Evolutionary conservation across 1,140 invertebrate genomes (phyloP).

Genomic region (Ephestia elutella): DNA sequence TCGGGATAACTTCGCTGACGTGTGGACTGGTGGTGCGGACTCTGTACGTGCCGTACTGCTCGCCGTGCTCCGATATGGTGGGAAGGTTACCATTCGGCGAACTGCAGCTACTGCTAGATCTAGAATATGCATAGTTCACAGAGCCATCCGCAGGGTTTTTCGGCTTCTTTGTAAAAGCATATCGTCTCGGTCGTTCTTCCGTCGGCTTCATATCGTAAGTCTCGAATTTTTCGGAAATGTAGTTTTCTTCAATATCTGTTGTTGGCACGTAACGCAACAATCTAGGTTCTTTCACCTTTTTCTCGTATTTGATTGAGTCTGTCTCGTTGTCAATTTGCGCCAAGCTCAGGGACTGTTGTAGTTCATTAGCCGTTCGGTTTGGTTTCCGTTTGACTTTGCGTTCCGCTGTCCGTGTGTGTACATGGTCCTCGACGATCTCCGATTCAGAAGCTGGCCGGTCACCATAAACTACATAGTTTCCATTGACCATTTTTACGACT

Average conservation of each 20-base stretch:
- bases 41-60: slow-evolving; percentile 53
- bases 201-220: slow-evolving; percentile 55
- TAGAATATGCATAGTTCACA: slow-evolving; percentile 59
- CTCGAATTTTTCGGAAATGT: slow-evolving; percentile 57
- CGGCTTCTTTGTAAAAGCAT: slow-evolving; percentile 61
- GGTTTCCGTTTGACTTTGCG: slow-evolving; percentile 48
- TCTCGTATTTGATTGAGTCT: slow-evolving; percentile 63
- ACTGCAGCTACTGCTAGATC: slow-evolving; percentile 61
- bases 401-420: slow-evolving; percentile 54
- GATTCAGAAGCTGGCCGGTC: slow-evolving; percentile 60
- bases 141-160: slow-evolving; percentile 64
- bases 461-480: slow-evolving; percentile 63
- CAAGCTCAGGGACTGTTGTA: slow-evolving; percentile 42
- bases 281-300: slow-evolving; percentile 58
- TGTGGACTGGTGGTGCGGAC: slow-evolving; percentile 34
- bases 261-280: slow-evolving; percentile 61
- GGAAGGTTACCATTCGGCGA: slow-evolving; percentile 58
- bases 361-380: slow-evolving; percentile 48
- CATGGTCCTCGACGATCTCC: slow-evolving; percentile 60
- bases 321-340: slow-evolving; percentile 64
- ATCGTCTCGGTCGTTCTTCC: slow-evolving; percentile 46
- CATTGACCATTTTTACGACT: slow-evolving; percentile 57
- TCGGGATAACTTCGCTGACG: slow-evolving; percentile 28
- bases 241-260: slow-evolving; percentile 56
- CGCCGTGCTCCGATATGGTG: slow-evolving; percentile 60